These are phyloP conservation scores for Acanthis flammea DNA, from an alignment of 2,797 vertebrate genomes.

Conservation along the genomic window DNA sequence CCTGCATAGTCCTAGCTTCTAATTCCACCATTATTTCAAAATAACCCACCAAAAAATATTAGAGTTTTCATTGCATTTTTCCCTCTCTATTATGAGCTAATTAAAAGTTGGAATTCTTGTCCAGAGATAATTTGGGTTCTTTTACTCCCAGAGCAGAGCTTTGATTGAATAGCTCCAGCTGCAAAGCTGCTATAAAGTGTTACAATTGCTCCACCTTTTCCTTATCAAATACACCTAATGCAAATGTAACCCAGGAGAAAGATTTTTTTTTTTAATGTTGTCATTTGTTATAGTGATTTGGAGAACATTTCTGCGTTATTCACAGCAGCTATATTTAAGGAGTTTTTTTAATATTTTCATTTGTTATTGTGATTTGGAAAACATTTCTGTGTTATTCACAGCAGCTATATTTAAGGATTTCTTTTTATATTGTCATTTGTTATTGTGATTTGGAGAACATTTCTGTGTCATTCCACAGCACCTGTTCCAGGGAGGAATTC, in stretches of 20 bases:
- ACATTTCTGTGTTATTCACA: not conserved
- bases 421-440: not conserved
- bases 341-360: not conserved
- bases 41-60: not conserved
- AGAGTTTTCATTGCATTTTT: not conserved
- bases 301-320: not conserved
- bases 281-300: not conserved
- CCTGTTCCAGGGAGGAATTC: not conserved
- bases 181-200: not conserved
- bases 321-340: not conserved
- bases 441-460: not conserved
- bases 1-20: not conserved
- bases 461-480: not conserved
- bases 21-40: not conserved
- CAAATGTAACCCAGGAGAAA: not conserved
- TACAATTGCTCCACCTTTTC: not conserved
- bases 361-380: not conserved
- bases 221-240: not conserved
- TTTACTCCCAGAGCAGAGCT: not conserved
- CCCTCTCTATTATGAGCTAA: not conserved
- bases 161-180: not conserved
- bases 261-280: not conserved
- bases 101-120: not conserved
- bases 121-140: not conserved
- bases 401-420: no score